Evolutionary conservation across 2,113 vertebrate species (phyloP).

Genomic region (western clawed frog (Xenopus tropicalis)): UCB_Xtro_10.0 CM004443.2:106035501-106036000

Average conservation of each 20-base stretch:
- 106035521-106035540: constrained; percentile 63
- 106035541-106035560: constrained; percentile 55
- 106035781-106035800: constrained; percentile 72
- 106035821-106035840: constrained; percentile 67
- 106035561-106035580: constrained; percentile 68
- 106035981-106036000: constrained; percentile 73
- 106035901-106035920: constrained; percentile 69
- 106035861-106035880: constrained; percentile 75
- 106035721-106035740: constrained; percentile 75
- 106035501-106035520: constrained; percentile 51
- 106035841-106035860: constrained; percentile 72
- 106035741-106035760: constrained; percentile 75
- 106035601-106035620: constrained; percentile 72
- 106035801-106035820: constrained; percentile 68
- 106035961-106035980: constrained; percentile 71
- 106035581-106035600: constrained; percentile 69
- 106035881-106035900: constrained; percentile 72
- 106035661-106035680: constrained; percentile 66
- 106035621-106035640: constrained; percentile 63
- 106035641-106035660: constrained; percentile 69
- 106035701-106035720: constrained; percentile 61
- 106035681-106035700: constrained; percentile 70
- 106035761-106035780: constrained; percentile 81
- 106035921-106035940: constrained; percentile 78
- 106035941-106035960: constrained; percentile 72